Conservation (phyloP, 2,888 invertebrate species). For the Drosophila eohydei region DNA sequence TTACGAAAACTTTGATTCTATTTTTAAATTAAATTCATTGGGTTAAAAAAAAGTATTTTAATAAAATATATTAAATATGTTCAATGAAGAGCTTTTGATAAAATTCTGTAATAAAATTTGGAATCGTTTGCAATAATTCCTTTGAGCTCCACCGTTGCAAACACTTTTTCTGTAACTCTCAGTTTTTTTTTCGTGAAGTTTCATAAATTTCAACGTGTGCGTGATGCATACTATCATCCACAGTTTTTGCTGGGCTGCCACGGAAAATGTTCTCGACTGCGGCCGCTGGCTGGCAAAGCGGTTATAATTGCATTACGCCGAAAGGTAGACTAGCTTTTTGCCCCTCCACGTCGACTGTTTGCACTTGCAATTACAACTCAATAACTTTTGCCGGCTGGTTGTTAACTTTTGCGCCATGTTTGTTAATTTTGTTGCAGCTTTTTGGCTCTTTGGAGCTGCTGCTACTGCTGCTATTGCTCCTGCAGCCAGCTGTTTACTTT, state of each 20-base stretch:
- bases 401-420: constrained; percentile 65
- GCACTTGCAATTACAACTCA: constrained; percentile 77
- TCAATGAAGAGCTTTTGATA: constrained; percentile 1
- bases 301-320: constrained; percentile 77
- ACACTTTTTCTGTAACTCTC: neutral
- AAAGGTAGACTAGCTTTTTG: constrained; percentile 65
- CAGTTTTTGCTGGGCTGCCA: constrained; percentile 9
- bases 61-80: constrained; percentile 2
- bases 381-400: constrained; percentile 68
- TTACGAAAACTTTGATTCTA: neutral
- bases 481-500: constrained; percentile 13
- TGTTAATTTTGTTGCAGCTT: constrained; percentile 54
- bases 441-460: constrained; percentile 33
- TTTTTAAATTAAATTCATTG: neutral
- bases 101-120: constrained; percentile 12
- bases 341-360: constrained; percentile 49
- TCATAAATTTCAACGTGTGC: constrained; percentile 30
- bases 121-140: constrained; percentile 2
- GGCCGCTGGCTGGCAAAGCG: constrained; percentile 33
- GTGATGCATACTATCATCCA: constrained; percentile 14
- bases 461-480: neutral
- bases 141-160: neutral
- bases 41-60: neutral
- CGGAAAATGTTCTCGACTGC: constrained; percentile 28
- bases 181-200: constrained; percentile 9